Evolutionary conservation across 2,888 invertebrate species (phyloP).

Genomic region (Cancer borealis): DNA sequence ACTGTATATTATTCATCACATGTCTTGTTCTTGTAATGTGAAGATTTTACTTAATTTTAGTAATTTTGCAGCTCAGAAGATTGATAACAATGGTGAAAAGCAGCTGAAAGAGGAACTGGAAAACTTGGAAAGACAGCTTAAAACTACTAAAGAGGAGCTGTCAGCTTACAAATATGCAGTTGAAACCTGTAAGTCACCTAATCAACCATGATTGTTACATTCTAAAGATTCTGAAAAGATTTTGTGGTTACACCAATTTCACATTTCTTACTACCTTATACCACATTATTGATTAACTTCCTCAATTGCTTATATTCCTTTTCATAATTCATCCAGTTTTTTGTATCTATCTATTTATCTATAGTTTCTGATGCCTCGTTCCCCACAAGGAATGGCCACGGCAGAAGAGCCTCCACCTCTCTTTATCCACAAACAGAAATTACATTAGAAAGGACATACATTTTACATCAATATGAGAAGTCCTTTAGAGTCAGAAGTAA

Average conservation of each 20-base stretch:
- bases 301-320: too few relatives aligned
- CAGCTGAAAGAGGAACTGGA: slow-evolving; percentile 49
- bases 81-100: not conserved
- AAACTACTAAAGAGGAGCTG: slow-evolving; percentile 40
- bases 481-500: not conserved
- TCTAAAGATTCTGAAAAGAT: not conserved
- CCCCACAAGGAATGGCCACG: too few relatives aligned
- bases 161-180: not conserved
- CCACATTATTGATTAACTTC: not conserved
- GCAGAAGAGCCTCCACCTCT: too few relatives aligned
- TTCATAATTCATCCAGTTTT: too few relatives aligned
- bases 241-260: not conserved
- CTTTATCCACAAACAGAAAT: too few relatives aligned
- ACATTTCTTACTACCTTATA: not conserved
- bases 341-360: too few relatives aligned
- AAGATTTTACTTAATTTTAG: not conserved
- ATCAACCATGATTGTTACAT: not conserved
- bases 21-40: not conserved
- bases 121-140: slow-evolving; percentile 43
- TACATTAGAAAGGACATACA: too few relatives aligned
- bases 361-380: too few relatives aligned
- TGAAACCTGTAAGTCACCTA: slow-evolving; percentile 22
- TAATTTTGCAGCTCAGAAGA: slow-evolving; percentile 46
- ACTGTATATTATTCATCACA: not conserved
- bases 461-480: not conserved